Conservation (phyloP, 2,797 vertebrate genomes). For the Tapera naevia region DNA sequence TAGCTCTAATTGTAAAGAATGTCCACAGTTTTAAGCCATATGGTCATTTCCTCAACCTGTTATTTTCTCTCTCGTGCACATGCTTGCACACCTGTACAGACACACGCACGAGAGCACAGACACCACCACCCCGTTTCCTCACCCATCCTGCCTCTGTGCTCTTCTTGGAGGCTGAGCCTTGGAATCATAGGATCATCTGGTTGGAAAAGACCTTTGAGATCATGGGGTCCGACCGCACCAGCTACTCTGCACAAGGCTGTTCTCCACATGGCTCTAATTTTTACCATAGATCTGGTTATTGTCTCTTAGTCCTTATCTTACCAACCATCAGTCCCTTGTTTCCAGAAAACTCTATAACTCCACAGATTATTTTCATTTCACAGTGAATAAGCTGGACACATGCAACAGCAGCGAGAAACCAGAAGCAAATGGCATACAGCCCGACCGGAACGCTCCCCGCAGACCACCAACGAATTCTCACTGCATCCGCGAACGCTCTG, state of each 20-base stretch:
- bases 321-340: not conserved
- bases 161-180: not conserved
- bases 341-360: not conserved
- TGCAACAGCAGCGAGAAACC: not conserved
- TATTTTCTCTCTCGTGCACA: fast-evolving
- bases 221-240: no score
- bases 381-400: not conserved
- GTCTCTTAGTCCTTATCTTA: not conserved
- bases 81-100: not conserved
- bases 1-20: not conserved
- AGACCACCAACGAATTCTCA: slow-evolving; percentile 6
- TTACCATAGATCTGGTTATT: not conserved
- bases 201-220: no score
- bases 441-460: not conserved
- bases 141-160: not conserved
- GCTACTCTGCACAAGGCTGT: not conserved
- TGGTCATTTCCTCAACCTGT: not conserved
- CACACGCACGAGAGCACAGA: not conserved
- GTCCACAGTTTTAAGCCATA: not conserved
- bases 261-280: not conserved
- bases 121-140: not conserved
- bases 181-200: no score
- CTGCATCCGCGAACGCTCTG: not conserved
- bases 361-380: not conserved
- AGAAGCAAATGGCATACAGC: not conserved